Conservation (phyloP, 2,113 vertebrate genomes). For the Rutilus rutilus region DNA sequence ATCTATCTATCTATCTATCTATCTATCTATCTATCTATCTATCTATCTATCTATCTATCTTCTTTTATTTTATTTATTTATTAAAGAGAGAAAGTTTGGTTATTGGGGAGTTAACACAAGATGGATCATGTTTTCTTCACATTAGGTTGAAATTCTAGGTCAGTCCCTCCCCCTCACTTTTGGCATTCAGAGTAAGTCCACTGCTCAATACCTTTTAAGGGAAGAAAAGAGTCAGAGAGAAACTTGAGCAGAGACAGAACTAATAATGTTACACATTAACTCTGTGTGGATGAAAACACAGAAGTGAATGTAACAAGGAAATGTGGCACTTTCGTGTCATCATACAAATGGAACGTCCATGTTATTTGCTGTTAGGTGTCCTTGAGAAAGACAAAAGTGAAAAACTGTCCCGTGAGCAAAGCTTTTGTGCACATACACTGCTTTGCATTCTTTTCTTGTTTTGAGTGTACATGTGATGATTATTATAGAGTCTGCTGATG, state of each 20-base stretch:
- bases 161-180: conserved; percentile 36
- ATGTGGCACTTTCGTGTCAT: not conserved
- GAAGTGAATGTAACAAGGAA: not conserved
- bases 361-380: not conserved
- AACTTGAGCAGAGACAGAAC: conserved; percentile 1
- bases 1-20: conserved; percentile 6
- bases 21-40: not conserved
- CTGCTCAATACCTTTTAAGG: conserved; percentile 52
- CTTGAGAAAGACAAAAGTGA: not conserved
- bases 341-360: not conserved
- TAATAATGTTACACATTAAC: conserved; percentile 30
- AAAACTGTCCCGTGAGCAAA: not conserved
- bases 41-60: not conserved
- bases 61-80: not conserved
- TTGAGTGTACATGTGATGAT: not conserved
- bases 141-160: conserved; percentile 47
- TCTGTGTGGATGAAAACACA: not conserved
- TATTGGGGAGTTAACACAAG: not conserved
- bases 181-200: conserved; percentile 31
- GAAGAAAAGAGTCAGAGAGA: conserved; percentile 26
- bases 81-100: not conserved
- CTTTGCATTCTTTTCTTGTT: not conserved
- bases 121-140: conserved; percentile 21
- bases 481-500: conserved; percentile 8
- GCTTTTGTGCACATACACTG: not conserved